A percentile compares a stretch with the other conserved stretches of the same genome.
phyloP scores from a whole-genome alignment of 2,888 invertebrate species.

The Athripsodes cinereus region DNA sequence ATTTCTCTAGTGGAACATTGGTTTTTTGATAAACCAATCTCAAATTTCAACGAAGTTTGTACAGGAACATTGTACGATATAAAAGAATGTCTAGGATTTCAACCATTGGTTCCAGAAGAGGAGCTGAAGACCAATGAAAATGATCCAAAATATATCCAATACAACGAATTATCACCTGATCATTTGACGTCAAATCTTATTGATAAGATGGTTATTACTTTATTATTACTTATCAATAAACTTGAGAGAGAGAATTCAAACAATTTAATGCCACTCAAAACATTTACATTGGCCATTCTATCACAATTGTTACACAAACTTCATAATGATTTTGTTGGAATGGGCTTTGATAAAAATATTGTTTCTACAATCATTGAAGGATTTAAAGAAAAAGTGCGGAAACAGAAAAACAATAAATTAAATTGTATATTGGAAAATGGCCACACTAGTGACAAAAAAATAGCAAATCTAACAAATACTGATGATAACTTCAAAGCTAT shows the following conservation, averaged over 20 bases:
- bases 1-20: constrained; percentile 56
- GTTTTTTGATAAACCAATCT: constrained; percentile 58
- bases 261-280: constrained; percentile 76
- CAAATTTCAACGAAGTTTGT: constrained; percentile 61
- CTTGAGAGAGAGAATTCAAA: constrained; percentile 66
- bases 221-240: constrained; percentile 74
- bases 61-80: constrained; percentile 66
- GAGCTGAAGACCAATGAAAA: constrained; percentile 49
- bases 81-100: constrained; percentile 62
- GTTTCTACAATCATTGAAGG: constrained; percentile 36
- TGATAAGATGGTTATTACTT: constrained; percentile 77
- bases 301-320: constrained; percentile 62
- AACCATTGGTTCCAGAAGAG: constrained; percentile 45
- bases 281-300: constrained; percentile 77
- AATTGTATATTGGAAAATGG: constrained; percentile 9
- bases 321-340: constrained; percentile 40
- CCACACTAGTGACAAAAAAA: constrained; percentile 31
- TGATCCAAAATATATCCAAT: constrained; percentile 44
- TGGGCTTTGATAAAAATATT: constrained; percentile 46
- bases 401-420: constrained; percentile 12
- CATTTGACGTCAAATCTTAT: constrained; percentile 62
- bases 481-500: too few relatives aligned
- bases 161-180: constrained; percentile 49
- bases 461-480: too few relatives aligned
- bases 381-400: constrained; percentile 35